A percentile compares a stretch with the other conserved stretches of the same genome.
phyloP scores from a whole-genome alignment of 2,888 invertebrate genomes.

The Schizotus pectinicornis region DNA sequence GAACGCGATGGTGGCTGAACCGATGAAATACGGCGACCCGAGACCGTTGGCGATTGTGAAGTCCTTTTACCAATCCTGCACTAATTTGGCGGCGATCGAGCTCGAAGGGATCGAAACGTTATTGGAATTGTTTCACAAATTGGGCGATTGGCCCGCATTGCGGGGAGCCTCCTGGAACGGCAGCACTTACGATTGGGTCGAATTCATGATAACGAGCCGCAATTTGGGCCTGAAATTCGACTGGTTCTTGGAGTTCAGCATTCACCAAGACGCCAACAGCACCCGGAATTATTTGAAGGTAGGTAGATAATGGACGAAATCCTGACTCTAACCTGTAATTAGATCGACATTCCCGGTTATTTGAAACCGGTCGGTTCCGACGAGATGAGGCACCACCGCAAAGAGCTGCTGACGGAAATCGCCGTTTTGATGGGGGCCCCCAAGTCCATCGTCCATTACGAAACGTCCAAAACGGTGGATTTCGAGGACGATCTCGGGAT shows the following conservation, averaged over 20 bases:
- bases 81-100: constrained; percentile 22
- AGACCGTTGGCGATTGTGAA: constrained; percentile 26
- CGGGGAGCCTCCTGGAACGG: constrained; percentile 37
- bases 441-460: neutral
- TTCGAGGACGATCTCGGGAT: neutral
- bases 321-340: neutral
- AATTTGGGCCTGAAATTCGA: constrained; percentile 34
- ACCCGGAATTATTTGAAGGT: constrained; percentile 6
- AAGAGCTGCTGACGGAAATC: constrained; percentile 20
- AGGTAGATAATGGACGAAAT: neutral
- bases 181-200: constrained; percentile 34
- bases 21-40: constrained; percentile 14
- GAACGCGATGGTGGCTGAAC: constrained; percentile 16
- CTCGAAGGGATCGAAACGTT: constrained; percentile 18
- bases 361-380: constrained; percentile 7
- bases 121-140: constrained; percentile 14
- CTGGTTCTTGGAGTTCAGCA: constrained; percentile 35
- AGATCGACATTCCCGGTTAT: constrained; percentile 24
- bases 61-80: constrained; percentile 22
- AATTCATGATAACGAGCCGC: constrained; percentile 27
- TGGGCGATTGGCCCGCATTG: constrained; percentile 44
- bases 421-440: constrained; percentile 16
- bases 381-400: constrained; percentile 7
- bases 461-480: neutral
- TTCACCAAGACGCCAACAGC: constrained; percentile 14